Conservation (phyloP, 2,888 invertebrate species). For the Platycheirus rosarum region DNA sequence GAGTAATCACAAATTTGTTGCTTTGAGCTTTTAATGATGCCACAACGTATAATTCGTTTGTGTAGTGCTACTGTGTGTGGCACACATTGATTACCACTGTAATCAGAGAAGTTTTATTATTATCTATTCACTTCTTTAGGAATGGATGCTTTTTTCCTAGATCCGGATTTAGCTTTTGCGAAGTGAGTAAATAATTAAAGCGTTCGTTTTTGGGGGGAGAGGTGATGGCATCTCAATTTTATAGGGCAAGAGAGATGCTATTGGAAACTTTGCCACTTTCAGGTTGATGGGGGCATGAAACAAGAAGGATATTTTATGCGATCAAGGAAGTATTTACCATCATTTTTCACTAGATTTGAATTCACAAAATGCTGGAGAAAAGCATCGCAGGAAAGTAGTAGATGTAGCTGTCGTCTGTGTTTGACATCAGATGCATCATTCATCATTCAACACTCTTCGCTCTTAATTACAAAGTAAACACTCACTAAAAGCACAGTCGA, state of each 20-base stretch:
- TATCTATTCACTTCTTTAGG: no score
- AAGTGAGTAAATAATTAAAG: slow-evolving; percentile 50
- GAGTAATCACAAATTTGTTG: slow-evolving; percentile 34
- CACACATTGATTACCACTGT: slow-evolving; percentile 10
- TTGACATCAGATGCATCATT: slow-evolving; percentile 61
- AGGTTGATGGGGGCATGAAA: background rate
- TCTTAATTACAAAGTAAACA: slow-evolving; percentile 62
- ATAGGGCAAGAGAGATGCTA: background rate
- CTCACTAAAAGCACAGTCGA: slow-evolving; percentile 50
- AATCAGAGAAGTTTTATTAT: slow-evolving; percentile 36
- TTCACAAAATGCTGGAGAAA: slow-evolving; percentile 11
- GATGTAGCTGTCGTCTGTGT: slow-evolving; percentile 6
- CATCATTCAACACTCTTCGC: slow-evolving; percentile 43
- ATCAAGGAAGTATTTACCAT: slow-evolving; percentile 47
- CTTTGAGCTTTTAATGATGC: slow-evolving; percentile 40
- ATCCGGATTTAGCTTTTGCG: no score
- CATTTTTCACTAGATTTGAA: background rate
- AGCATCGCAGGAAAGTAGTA: slow-evolving; percentile 2
- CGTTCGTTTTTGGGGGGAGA: slow-evolving; percentile 29
- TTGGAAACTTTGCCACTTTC: background rate
- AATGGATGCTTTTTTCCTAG: no score
- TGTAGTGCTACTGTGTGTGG: background rate
- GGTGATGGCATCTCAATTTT: no score
- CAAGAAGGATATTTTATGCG: slow-evolving; percentile 24
- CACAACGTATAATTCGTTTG: slow-evolving; percentile 6